phyloP scores from a whole-genome alignment of 1,140 invertebrate genomes.

The Tetraneura akinire region DNA sequence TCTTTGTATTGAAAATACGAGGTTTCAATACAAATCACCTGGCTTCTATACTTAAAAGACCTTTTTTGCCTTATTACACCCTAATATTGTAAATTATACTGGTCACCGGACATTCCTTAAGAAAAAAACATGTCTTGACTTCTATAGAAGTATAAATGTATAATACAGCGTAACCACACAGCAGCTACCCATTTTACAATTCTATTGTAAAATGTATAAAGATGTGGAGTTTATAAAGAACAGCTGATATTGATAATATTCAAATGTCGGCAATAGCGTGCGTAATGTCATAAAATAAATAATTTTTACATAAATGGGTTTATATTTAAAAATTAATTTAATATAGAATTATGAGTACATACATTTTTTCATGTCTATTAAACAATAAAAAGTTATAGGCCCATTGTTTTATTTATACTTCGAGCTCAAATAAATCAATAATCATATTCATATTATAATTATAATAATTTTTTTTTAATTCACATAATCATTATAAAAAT shows the following conservation, averaged over 20 bases:
- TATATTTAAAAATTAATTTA: not conserved
- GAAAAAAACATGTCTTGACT: constrained; percentile 17
- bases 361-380: no score
- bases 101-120: constrained; percentile 32
- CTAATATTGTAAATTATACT: constrained; percentile 50
- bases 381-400: no score
- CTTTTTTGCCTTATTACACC: constrained; percentile 45
- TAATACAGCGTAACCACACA: constrained; percentile 19
- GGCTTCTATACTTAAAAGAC: constrained; percentile 32
- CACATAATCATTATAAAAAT: no score
- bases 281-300: not conserved
- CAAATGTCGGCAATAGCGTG: not conserved
- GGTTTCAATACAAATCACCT: constrained; percentile 47
- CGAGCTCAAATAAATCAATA: no score
- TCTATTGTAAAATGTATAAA: constrained; percentile 7
- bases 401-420: no score
- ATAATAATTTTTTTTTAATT: no score
- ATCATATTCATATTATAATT: no score
- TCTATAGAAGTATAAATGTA: constrained; percentile 37
- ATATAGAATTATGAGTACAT: not conserved
- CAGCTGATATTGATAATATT: constrained; percentile 20
- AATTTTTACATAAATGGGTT: not conserved
- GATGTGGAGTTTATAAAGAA: not conserved
- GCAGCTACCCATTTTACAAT: constrained; percentile 28
- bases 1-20: constrained; percentile 18